These are phyloP conservation scores for Aegithalos caudatus DNA, from an alignment of 2,113 vertebrate genomes.

Conservation along the genomic window DNA sequence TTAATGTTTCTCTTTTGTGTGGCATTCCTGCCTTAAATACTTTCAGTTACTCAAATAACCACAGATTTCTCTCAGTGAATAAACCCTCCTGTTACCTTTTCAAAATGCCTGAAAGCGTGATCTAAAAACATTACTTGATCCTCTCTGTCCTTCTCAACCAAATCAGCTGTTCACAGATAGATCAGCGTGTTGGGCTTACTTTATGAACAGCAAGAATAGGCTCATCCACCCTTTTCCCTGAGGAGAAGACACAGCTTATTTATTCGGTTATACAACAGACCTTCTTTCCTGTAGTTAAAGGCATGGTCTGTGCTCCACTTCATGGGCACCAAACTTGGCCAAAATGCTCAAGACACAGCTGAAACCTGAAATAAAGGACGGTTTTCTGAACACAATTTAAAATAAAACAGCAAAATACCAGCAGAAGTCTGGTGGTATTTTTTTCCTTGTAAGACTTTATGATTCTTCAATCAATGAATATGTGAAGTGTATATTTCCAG, in stretches of 20 bases:
- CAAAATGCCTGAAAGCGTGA: background rate
- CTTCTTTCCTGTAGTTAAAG: background rate
- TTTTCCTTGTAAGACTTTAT: background rate
- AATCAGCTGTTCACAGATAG: background rate
- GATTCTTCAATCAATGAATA: background rate
- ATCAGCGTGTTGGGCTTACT: background rate
- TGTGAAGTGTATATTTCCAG: background rate
- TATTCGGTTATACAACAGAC: background rate
- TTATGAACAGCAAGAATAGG: background rate
- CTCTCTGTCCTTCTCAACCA: background rate
- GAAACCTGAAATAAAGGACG: background rate
- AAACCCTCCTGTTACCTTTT: slow-evolving; percentile 17
- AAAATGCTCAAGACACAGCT: background rate
- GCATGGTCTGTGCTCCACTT: background rate
- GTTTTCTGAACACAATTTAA: background rate
- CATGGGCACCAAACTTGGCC: background rate
- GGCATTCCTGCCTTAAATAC: background rate
- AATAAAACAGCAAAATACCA: background rate
- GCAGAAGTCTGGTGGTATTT: background rate
- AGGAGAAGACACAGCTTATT: background rate
- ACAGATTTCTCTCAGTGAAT: background rate
- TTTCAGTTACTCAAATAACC: slow-evolving; percentile 21
- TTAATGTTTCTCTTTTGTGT: slow-evolving; percentile 22
- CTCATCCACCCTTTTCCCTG: background rate
- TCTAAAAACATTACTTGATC: background rate